Percentiles rank a stretch among this genome's conserved stretches.
Conservation (phyloP, 2,797 vertebrate genomes). For the Artibeus lituratus region DNA sequence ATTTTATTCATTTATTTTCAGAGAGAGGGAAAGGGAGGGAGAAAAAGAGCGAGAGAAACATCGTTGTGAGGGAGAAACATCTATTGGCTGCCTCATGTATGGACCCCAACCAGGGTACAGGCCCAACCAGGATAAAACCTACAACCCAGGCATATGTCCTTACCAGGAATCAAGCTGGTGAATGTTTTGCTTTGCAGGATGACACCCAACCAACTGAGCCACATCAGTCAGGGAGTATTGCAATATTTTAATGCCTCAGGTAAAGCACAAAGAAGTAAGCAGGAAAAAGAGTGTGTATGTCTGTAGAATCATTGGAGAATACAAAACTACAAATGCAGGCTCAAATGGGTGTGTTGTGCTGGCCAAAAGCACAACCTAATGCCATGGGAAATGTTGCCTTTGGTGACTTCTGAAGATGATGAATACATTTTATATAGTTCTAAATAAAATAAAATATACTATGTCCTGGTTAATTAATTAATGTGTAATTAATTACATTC, state of each 20-base stretch:
- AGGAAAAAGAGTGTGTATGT: background rate
- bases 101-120: no score
- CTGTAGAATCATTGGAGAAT: background rate
- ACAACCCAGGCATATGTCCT: no score
- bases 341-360: background rate
- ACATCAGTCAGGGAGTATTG: background rate
- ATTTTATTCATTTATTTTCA: no score
- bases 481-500: background rate
- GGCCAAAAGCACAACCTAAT: background rate
- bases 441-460: background rate
- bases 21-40: no score
- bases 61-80: no score
- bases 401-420: background rate
- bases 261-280: background rate
- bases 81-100: no score
- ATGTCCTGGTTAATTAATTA: background rate
- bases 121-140: no score
- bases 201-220: no score
- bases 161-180: no score
- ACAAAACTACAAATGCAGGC: background rate
- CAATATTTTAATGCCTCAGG: background rate
- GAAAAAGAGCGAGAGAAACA: no score
- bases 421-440: background rate
- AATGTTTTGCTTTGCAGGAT: no score
- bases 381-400: background rate